Base-by-base conservation (phyloP, 2,888 invertebrate genomes). In the Galeopsomyia nigrocyanea region DNA sequence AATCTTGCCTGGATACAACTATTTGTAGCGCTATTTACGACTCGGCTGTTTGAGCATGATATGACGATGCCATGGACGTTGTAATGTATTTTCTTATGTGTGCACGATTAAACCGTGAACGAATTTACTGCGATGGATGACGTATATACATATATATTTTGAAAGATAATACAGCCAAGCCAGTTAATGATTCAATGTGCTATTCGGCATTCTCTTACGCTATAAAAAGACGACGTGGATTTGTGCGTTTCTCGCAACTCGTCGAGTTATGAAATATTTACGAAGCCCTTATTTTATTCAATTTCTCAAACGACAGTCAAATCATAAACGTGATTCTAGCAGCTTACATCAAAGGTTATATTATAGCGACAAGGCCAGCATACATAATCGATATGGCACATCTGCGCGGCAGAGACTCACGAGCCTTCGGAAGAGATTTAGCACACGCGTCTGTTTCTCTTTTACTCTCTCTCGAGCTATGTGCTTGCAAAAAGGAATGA, bases 341-440 rank as follows among this genome's bases (percentile, higher is more conserved):
- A 16, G 16, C 22, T 60, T 10, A 14, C 49, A 66, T 58, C 68
- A 50, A 65, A 16, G 39, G 9, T 10, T 17, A 17, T 10, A 39
- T 10, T 17, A 17, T 10, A 39, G 13, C 31, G 57, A 71, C 71
- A 66, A 71, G 65, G 61, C 67, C 13, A n/a, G 53, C 71, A 67
- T 67, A 63, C 67, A 63, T 63, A 67, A 71, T 56, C 13, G 39
- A 39, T 39, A 7, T 10, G 39, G 7, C 39, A 31, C 57, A 63
- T 58, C 17, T 31, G 10, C 6, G 39, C 46, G 60, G 46, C 49
- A 46, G 51, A 39, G 61, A 56, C n/a, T n/a, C n/a, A 46, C 21
- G 46, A 39, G 13, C 39, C 39, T 39, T 39, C 39, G 5, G 17
- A 49, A 62, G 56, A 57, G 67, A 49, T 61, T 46, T 51, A 46